Base-by-base conservation (phyloP, 92 coral and sea anemone genomes). In the Scolanthus callimorphus region DNA sequence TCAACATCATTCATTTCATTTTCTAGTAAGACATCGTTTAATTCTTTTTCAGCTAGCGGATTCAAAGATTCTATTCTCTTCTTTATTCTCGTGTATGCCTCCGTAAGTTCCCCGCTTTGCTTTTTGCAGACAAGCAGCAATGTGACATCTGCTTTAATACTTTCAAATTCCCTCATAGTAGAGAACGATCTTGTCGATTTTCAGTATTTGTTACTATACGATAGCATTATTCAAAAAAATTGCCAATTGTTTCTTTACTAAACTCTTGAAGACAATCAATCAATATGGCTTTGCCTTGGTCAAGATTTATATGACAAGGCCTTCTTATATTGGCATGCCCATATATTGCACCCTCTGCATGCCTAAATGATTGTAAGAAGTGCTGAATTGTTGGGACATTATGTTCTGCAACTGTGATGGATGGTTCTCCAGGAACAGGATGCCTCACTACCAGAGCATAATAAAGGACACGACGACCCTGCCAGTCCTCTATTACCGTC, bases 361-460 rank as follows among this genome's bases (percentile, higher is more conserved):
- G 63, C 39, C 70, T 29, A 27, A 76, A 76, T 20, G 56, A 41
- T 12, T 75, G 60, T 41, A 75, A 3, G 17, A 75, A 75, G 9
- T 60, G 27, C 0, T 53, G 61, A 11, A 73, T 73, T 6, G 57
- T 73, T 2, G 72, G 72, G 26, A 67, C 62, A 39, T 57, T 54
- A 11, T 73, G 79, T 21, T 75, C 82, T 37, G 82, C 82, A 12
- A 75, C 74, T 0, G 81, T 74, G 0, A 74, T 11, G n/a, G 76
- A 43, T 0, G 80, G 65, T 21, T 53, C 53, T 17, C 76, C 76
- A 1, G 49, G 27, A 0, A 48, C 60, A 1, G 79, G 79, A 39
- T 43, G 46, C 9, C 74, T 34, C 13, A 67, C 62, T 1, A 75
- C 68, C 51, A 75, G n/a, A 1, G 57, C 75, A 26, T 75, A 75